Percentiles rank a stretch among this genome's conserved stretches.
phyloP scores from a whole-genome alignment of 2,888 invertebrate genomes.

The Thereva unica region DNA sequence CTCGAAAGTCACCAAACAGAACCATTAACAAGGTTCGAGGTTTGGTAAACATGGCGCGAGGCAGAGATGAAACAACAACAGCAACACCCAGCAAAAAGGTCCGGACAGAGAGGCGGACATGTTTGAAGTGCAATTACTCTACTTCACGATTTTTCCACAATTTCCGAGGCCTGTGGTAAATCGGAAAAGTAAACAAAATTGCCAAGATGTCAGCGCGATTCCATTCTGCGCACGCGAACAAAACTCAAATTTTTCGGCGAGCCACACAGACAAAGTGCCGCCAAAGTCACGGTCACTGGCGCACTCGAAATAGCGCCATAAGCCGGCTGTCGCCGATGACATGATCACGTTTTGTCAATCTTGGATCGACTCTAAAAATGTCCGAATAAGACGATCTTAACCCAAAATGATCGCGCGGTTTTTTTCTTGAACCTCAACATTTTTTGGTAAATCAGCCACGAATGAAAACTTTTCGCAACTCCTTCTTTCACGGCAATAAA shows the following conservation, averaged over 20 bases:
- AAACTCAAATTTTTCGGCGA: conserved; percentile 17
- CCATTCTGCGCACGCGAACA: conserved; percentile 1
- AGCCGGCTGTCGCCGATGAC: neutral
- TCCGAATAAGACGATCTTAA: too few species aligned
- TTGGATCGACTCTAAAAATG: too few species aligned
- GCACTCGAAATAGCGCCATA: conserved; percentile 11
- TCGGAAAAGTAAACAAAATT: conserved; percentile 12
- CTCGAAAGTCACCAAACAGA: neutral
- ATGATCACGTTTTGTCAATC: too few species aligned
- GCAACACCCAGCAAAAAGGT: neutral
- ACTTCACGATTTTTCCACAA: conserved; percentile 13
- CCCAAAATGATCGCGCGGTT: too few species aligned
- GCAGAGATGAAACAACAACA: neutral
- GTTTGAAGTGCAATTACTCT: conserved; percentile 15
- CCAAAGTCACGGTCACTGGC: conserved; percentile 36
- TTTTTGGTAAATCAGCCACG: too few species aligned
- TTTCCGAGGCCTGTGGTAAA: conserved; percentile 4
- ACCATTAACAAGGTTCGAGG: conserved; percentile 14
- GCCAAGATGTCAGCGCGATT: conserved; percentile 5
- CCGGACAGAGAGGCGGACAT: neutral
- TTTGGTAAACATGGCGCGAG: neutral
- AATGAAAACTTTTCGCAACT: too few species aligned
- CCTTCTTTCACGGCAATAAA: too few species aligned
- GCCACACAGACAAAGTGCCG: conserved; percentile 24
- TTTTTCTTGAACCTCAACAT: too few species aligned